Percentiles rank a stretch among this genome's conserved stretches.
Conservation (phyloP, 2,113 vertebrate genomes). For the Bufo gargarizans region DNA sequence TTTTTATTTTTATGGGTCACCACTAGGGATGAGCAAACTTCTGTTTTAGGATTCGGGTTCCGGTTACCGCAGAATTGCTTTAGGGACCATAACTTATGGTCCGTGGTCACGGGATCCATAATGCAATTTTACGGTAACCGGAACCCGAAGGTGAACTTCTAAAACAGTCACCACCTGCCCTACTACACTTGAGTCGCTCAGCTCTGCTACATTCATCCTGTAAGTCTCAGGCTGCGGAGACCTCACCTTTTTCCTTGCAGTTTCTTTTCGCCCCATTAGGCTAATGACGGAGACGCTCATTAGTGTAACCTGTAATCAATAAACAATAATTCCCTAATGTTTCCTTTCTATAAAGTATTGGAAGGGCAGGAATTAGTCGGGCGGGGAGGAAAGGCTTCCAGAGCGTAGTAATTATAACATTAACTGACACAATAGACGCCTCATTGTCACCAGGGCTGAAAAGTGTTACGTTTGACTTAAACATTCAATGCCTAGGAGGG, state of each 20-base stretch:
- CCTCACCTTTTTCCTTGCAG: background rate
- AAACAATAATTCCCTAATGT: slow-evolving; percentile 6
- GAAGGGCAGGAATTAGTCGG: background rate
- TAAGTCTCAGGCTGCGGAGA: background rate
- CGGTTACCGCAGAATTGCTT: too few relatives aligned
- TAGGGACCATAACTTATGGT: too few relatives aligned
- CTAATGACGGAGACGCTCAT: slow-evolving; percentile 19
- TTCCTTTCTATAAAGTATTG: slow-evolving; percentile 15
- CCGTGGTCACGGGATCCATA: too few relatives aligned
- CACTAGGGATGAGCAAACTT: too few relatives aligned
- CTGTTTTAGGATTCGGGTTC: too few relatives aligned
- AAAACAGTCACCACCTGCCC: too few relatives aligned
- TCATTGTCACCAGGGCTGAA: slow-evolving; percentile 3
- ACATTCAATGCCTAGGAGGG: slow-evolving; percentile 21
- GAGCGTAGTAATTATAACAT: slow-evolving; percentile 23
- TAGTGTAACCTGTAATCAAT: slow-evolving; percentile 19
- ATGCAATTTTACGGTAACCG: too few relatives aligned
- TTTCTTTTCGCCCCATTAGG: background rate
- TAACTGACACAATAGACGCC: background rate
- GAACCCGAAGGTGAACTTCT: too few relatives aligned
- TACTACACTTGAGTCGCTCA: too few relatives aligned
- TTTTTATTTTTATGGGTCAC: too few relatives aligned
- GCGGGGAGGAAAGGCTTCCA: background rate
- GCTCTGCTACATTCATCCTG: too few relatives aligned
- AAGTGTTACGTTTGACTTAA: slow-evolving; percentile 5